Base-by-base conservation (phyloP, 1,140 invertebrate species). In the Campoletis sonorensis region DNA sequence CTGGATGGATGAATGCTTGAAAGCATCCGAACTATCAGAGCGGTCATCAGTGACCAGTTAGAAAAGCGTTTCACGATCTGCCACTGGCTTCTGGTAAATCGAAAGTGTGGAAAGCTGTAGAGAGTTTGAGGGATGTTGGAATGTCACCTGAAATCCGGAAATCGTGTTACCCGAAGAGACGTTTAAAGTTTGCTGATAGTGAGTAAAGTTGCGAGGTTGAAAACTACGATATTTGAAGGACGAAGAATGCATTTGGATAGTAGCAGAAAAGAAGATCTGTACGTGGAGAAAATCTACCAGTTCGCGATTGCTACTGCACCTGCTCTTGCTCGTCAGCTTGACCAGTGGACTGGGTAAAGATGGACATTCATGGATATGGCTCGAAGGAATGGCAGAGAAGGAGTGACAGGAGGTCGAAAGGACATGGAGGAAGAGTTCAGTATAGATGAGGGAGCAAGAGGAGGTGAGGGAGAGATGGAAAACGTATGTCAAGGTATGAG, bases 401-500 rank as follows among this genome's bases (percentile, higher is more conserved):
- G 72, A 37, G 79, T 23, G 76, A 64, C 49, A 64, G 30, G 75
- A 64, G 75, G 75, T 58, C 23, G 72, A 75, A 49, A 75, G 76
- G 68, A 77, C 70, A 83, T 40, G 16, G 37, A 80, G 54, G n/a
- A 73, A 79, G 26, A 49, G n/a, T n/a, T n/a, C n/a, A n/a, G 54
- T 27, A 77, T 10, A 23, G 45, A 26, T 67, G 37, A 45, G 27
- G 61, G 78, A 61, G 58, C 82, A 79, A 51, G 75, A 70, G 58
- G 40, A 72, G 81, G 33, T 26, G 30, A 11, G 51, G 40, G 75
- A 82, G 77, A 45, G 27, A 79, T 67, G 76, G 75, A 51, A 84
- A 89, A 90, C 90, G 90, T 89, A 88, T 88, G 90, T 92, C 91
- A 91, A 90, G 90, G 91, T n/a, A 92, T 91, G 90, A 90, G 90